Evolutionary conservation across 2,888 invertebrate species (phyloP).

Genomic region (Cotesia congregata): DNA sequence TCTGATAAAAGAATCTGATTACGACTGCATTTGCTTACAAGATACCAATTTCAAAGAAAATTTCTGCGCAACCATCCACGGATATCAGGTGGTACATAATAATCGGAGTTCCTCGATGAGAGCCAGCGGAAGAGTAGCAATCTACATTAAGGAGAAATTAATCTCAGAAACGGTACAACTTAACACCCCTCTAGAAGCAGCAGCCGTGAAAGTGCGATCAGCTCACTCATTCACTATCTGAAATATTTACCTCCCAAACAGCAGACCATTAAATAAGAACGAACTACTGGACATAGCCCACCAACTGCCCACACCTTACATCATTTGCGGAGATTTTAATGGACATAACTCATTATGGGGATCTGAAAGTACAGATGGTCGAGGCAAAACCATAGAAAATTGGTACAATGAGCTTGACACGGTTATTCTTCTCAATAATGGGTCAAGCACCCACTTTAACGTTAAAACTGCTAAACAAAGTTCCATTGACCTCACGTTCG

Average conservation of each 20-base stretch:
- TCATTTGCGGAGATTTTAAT: neutral
- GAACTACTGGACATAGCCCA: too few relatives aligned
- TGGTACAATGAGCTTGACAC: neutral
- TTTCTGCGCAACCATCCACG: conserved; percentile 27
- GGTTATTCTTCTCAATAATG: neutral
- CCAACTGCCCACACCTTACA: conserved; percentile 9
- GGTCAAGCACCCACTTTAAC: neutral
- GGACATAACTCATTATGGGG: neutral
- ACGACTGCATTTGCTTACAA: too few relatives aligned
- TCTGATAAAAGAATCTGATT: too few relatives aligned
- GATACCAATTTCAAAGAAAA: too few relatives aligned
- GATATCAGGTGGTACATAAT: conserved; percentile 34
- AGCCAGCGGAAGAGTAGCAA: conserved; percentile 45
- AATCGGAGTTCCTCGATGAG: conserved; percentile 27
- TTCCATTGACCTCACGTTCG: neutral
- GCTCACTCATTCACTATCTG: too few relatives aligned
- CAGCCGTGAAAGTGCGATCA: too few relatives aligned
- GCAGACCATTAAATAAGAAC: too few relatives aligned
- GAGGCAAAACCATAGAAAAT: neutral
- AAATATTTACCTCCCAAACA: too few relatives aligned
- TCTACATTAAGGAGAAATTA: conserved; percentile 27
- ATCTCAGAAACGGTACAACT: too few relatives aligned
- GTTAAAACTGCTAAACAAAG: neutral
- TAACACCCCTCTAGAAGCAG: too few relatives aligned
- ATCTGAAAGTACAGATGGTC: neutral